Evolutionary conservation across 2,888 invertebrate genomes (phyloP).

Genomic region (Caenorhabditis doughertyi): DNA sequence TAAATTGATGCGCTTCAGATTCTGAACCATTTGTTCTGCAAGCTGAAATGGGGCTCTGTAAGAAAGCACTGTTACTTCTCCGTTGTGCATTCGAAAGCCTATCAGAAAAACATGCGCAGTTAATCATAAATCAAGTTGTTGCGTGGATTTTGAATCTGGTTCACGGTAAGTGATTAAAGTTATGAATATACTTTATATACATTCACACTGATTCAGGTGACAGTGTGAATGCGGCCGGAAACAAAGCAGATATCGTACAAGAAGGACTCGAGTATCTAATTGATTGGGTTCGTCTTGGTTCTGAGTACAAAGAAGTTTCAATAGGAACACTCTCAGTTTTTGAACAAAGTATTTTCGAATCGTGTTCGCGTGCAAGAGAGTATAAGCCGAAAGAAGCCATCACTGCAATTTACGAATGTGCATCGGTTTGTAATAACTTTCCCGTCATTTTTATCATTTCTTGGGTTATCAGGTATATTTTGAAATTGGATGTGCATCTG

Average conservation of each 20-base stretch:
- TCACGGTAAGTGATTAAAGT: constrained; percentile 42
- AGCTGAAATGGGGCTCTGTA: constrained; percentile 80
- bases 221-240: constrained; percentile 71
- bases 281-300: constrained; percentile 71
- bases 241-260: constrained; percentile 72
- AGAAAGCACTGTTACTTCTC: constrained; percentile 64
- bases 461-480: constrained; percentile 34
- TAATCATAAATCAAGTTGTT: constrained; percentile 43
- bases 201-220: too few relatives aligned
- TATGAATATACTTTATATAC: not conserved
- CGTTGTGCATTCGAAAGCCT: constrained; percentile 11
- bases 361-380: constrained; percentile 46
- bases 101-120: not conserved
- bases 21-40: constrained; percentile 80
- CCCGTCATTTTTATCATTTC: too few relatives aligned
- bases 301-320: not conserved
- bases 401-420: constrained; percentile 41
- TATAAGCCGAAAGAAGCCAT: constrained; percentile 28
- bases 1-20: constrained; percentile 84
- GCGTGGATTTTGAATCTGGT: constrained; percentile 60
- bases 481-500: constrained; percentile 14
- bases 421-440: constrained; percentile 19
- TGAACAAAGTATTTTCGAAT: constrained; percentile 54
- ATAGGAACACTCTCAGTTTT: constrained; percentile 6
- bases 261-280: constrained; percentile 69